Base-by-base conservation (phyloP, 2,797 vertebrate species). In the Neosalanx taihuensis region DNA sequence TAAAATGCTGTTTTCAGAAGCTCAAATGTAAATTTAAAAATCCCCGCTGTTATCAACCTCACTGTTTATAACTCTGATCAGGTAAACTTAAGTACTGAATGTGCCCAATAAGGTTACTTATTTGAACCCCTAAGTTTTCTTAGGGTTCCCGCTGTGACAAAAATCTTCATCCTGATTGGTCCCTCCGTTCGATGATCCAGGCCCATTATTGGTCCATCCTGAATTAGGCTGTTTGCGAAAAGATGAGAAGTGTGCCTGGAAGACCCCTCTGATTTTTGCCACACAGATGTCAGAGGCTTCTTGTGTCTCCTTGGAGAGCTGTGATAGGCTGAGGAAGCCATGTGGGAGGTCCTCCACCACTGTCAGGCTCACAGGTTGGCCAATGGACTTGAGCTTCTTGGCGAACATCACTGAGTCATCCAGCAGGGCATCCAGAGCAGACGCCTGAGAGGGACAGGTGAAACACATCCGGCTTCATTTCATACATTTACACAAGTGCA, bases 361-460 rank as follows among this genome's bases (percentile, higher is more conserved):
- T 0, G 83, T 89, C 77, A 97, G 87, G 0, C 84, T 94, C 79
- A 96, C 95, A 0, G 92, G 92, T 74, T 90, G 94, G 23, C 86
- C 89, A 74, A 95, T 88, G 26, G 79, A 71, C 0, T 93, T 90
- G 76, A 97, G 90, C 65, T 94, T 93, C 85, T 93, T 92, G 20
- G 95, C 95, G 33, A 97, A 94, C 93, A 94, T 95, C 83, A 97
- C 95, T 0, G 96, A 95, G 85, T 97, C 96, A 0, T 97, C 96
- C 82, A 97, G 87, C 85, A 97, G 83, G 17, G 94, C 95, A 64
- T 97, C 96, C 77, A 97, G 88, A 13, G 93, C 95, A 0, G 95
- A 95, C 0, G 94, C 95, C 95, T 97, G 84, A 0, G 15, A 1
- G 64, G 64, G 53, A 76, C 3, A 6, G 30, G 65, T 7, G 33